A percentile compares a stretch with the other conserved stretches of the same genome.
These are phyloP conservation scores for Echiichthys vipera DNA, from an alignment of 2,797 vertebrate genomes.

Conservation along the genomic window DNA sequence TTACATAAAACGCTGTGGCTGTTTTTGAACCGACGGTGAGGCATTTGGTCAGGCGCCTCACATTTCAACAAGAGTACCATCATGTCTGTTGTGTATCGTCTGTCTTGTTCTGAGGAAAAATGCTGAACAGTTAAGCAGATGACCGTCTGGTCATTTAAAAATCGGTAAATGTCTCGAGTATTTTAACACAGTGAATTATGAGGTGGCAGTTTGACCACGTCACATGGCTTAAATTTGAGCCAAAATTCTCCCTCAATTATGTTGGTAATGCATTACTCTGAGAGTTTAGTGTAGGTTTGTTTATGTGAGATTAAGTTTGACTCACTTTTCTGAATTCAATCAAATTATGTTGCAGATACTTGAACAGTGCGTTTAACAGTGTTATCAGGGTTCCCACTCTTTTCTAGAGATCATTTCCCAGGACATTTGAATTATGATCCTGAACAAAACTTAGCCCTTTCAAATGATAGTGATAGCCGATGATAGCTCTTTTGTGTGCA, in stretches of 20 bases:
- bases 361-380: not conserved
- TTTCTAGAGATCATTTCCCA: too few species aligned
- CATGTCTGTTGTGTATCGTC: constrained; percentile 61
- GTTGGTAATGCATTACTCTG: not conserved
- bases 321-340: not conserved
- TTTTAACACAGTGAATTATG: not conserved
- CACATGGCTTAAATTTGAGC: too few species aligned
- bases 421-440: too few species aligned
- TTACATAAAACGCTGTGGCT: constrained; percentile 62
- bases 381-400: too few species aligned
- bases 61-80: constrained; percentile 60
- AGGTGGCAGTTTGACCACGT: not conserved
- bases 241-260: not conserved
- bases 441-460: too few species aligned
- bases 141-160: constrained; percentile 13
- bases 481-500: too few species aligned
- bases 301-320: not conserved
- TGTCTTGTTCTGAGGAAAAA: constrained; percentile 77
- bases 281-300: not conserved
- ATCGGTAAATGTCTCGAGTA: not conserved
- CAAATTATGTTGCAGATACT: not conserved
- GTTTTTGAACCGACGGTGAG: constrained; percentile 50
- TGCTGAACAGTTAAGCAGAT: constrained; percentile 53
- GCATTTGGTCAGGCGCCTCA: constrained; percentile 51
- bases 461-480: too few species aligned